Base-by-base conservation (phyloP, 92 coral and sea anemone genomes). In the Umimayanthus chanpuru region DNA sequence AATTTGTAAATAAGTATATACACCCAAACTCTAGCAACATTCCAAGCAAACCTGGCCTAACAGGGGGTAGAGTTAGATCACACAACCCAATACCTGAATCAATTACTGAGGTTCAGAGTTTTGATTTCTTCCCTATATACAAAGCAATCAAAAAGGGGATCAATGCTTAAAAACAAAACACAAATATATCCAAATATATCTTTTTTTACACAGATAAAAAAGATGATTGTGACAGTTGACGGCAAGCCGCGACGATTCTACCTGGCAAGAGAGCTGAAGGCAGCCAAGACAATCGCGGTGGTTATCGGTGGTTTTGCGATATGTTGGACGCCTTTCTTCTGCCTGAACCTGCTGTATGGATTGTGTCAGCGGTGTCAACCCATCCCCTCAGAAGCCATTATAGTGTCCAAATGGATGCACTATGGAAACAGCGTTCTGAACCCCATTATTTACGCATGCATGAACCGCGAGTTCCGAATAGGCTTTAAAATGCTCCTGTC, bases 251-350 rank as follows among this genome's bases (percentile, higher is more conserved):
- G 89, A 88, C 92, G 95, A 16, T 97, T 97, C 80, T 92, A 93
- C 58, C 92, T 97, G 55, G 91, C 94, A 39, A 92, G 92, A 80
- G 99, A 97, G 67, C 92, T 97, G 55, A 97, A 97, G 80, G 99
- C 99, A 2, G 99, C 99, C 5, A 97, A 97, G 77, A 97, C 99
- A 11, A 89, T 97, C 28, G 99, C 90, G 8, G 98, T 93, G 43
- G 99, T 97, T 7, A 97, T 97, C 28, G 96, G 98, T n/a, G 98
- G 96, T 2, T 97, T 97, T 76, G 72, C 96, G 47, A 73, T 97
- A 28, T 97, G 99, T 77, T 97, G 99, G 99, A 90, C 96, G 25
- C 99, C 99, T 9, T 97, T 97, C 92, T 97, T 97, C 53, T 93
- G 96, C 88, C 88, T 97, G 39, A 97, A 97, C 83, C 88, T 97